phyloP scores from a whole-genome alignment of 2,888 invertebrate genomes.

The Noctuana brunneofusca region DNA sequence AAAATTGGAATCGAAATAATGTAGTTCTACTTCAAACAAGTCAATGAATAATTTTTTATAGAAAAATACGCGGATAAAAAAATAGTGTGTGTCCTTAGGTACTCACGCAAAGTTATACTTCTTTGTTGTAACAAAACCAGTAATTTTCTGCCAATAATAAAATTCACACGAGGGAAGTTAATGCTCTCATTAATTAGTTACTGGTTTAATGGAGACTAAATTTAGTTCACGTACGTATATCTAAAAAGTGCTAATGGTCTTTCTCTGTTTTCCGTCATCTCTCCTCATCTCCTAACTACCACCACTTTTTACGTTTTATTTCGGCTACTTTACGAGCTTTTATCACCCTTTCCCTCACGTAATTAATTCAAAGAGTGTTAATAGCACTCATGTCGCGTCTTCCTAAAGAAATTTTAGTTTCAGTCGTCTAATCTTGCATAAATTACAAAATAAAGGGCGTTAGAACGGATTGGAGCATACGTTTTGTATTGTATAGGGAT shows the following conservation, averaged over 20 bases:
- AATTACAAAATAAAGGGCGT: constrained; percentile 5
- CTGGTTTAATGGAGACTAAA: not conserved
- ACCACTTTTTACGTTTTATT: constrained; percentile 45
- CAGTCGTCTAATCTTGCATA: not conserved
- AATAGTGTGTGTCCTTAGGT: no score
- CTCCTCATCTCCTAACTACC: no score
- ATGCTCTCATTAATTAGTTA: not conserved
- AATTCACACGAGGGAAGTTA: not conserved
- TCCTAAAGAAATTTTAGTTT: constrained; percentile 8
- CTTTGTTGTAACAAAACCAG: no score
- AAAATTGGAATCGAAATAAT: no score
- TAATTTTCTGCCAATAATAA: not conserved
- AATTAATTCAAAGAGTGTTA: constrained; percentile 25
- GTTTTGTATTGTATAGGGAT: constrained; percentile 36
- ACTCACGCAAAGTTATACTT: no score
- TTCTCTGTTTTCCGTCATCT: constrained; percentile 57
- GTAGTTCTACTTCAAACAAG: no score
- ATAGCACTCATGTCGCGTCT: not conserved
- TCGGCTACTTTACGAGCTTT: constrained; percentile 34
- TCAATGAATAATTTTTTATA: no score
- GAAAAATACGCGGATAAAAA: no score
- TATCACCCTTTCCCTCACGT: constrained; percentile 4
- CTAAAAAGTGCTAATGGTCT: constrained; percentile 53
- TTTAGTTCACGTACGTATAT: not conserved
- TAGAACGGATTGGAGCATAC: constrained; percentile 5